Evolutionary conservation across 2,888 invertebrate species (phyloP).

Genomic region (Spisula solida): DNA sequence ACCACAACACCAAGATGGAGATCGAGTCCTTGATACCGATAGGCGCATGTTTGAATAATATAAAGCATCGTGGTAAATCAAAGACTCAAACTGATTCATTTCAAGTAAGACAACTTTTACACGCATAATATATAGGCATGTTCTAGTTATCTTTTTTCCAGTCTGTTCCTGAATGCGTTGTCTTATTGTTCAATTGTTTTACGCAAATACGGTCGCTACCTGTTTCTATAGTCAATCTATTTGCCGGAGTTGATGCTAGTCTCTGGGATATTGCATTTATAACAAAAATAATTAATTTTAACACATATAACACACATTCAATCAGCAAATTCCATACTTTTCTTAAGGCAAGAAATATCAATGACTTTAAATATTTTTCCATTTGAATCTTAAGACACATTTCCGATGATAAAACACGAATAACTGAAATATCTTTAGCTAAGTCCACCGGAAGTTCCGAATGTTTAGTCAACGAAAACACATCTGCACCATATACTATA

Average conservation of each 20-base stretch:
- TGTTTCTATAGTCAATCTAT: neutral
- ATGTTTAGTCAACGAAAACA: conserved; percentile 79
- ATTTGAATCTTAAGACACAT: conserved; percentile 79
- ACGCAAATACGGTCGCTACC: neutral
- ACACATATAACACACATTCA: conserved; percentile 26
- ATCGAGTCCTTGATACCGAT: too few species aligned
- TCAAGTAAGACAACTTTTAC: too few species aligned
- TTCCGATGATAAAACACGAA: conserved; percentile 77
- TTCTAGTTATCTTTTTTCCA: neutral
- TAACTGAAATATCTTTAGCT: conserved; percentile 80
- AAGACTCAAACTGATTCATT: too few species aligned
- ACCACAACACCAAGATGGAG: too few species aligned
- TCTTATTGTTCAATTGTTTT: neutral
- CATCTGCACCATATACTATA: conserved; percentile 82
- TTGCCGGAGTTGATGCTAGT: neutral
- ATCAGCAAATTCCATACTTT: conserved; percentile 5
- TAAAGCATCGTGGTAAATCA: too few species aligned
- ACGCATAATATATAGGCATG: too few species aligned
- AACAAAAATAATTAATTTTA: conserved; percentile 23
- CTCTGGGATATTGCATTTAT: neutral
- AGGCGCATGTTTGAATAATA: too few species aligned
- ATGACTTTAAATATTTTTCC: conserved; percentile 72
- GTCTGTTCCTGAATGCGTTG: neutral
- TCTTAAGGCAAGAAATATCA: conserved; percentile 36
- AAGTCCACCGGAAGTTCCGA: conserved; percentile 82